Evolutionary conservation across 2,888 invertebrate species (phyloP), one percentile per base, ranked within the genome.

Genomic region (Cephus runcator): DNA sequence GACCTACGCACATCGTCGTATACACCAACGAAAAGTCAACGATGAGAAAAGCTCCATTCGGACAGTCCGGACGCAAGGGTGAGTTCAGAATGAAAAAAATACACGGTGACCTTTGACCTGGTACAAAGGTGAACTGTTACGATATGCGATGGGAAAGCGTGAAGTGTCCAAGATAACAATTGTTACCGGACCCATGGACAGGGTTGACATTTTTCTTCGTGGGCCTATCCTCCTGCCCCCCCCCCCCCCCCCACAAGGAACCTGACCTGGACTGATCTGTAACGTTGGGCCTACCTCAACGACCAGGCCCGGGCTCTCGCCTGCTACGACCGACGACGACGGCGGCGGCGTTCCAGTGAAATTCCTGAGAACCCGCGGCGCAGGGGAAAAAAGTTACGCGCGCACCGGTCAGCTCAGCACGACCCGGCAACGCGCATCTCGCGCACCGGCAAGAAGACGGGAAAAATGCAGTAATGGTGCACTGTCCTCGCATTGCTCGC

Each of bases 391-490:
- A 88, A 88, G 85, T 82, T 84, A 79, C 56, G 79, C 75, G 73
- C 82, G 82, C 84, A 81, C 79, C 83, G 79, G 77, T 75, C 83
- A 76, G 80, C 83, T 80, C 83, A 81, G 82, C 82, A 80, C 84
- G 81, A 77, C 79, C 83, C 84, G 84, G 83, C 87, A 81, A 83
- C 81, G 77, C 75, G 81, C 79, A 83, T 84, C 85, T 81, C 83
- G 80, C 78, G 80, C 79, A 80, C 77, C 73, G 80, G 75, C 87
- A 88, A 89, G 87, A 89, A 89, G 86, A 85, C 84, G 85, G 80
- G 88, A 91, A 91, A 91, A 90, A 91, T 91, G 91, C 91, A 87
- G 87, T 91, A 91, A 91, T 91, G 91, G 90, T 87, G 89, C 88
- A 88, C 88, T 88, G 90, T 90, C 90, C 89, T 90, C 91, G 91